Evolutionary conservation across 2,888 invertebrate genomes (phyloP), one percentile per base, ranked within the genome.

Genomic region (Hipparchia sbordonii): DNA sequence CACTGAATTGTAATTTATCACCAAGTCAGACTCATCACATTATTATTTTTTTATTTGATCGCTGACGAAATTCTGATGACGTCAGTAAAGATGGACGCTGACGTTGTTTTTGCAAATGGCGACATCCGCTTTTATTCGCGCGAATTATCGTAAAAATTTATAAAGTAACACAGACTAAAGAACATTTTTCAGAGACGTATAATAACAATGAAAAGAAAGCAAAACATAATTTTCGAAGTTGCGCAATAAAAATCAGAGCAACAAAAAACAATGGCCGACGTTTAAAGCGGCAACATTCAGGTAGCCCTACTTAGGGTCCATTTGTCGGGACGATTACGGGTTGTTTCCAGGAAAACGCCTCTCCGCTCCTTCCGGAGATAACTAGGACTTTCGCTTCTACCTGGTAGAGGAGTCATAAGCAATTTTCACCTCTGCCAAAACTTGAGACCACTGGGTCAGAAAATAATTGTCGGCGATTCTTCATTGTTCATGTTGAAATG

Each of bases 191-290:
- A 7, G 62, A 13, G 23, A 63, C 48, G 23, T 7, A 52, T 12
- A 65, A 63, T 13, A 51, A 33, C 4, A 23, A 63, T 10, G 10
- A 48, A 63, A n/a, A 61, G 61, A 48, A 62, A 48, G 48, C 62
- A 13, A 62, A 62, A 12, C 65, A 12, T 52, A 52, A 65, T 65
- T 52, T 52, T 52, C 65, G 9, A 65, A 65, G 65, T 65, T 65
- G 65, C 12, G 48, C 65, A 65, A 65, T 65, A 65, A 65, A 65
- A 65, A 65, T 65, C 65, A 52, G 51, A 33, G 52, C 13, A 65
- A 65, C 65, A 65, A 65, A 65, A 65, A 65, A 65, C 65, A 65
- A 65, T 65, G 65, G 52, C 12, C 6, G 65, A 33, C 65, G 65
- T 33, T 65, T 51, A 65, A 65, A 65, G 51, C 65, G 52, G 23